Conservation (phyloP, 2,113 vertebrate genomes). For the Bujurquina vittata region DNA sequence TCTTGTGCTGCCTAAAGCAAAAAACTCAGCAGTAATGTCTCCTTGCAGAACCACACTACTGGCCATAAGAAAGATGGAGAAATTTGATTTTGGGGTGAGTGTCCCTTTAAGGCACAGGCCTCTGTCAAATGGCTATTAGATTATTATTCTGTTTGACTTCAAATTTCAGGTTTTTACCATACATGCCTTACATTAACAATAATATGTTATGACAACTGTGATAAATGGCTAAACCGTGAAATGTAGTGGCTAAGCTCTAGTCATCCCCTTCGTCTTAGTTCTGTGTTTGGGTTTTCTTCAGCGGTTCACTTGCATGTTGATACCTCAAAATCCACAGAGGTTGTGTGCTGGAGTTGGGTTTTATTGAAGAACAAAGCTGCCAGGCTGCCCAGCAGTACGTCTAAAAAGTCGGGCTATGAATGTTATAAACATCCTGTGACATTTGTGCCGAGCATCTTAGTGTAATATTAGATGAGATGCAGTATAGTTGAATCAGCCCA, state of each 20-base stretch:
- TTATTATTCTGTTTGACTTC: not conserved
- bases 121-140: not conserved
- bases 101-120: too few species aligned
- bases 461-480: conserved; percentile 42
- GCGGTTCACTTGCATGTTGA: not conserved
- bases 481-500: conserved; percentile 20
- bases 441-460: conserved; percentile 27
- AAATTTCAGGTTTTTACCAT: not conserved
- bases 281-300: conserved; percentile 13
- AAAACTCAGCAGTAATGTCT: not conserved
- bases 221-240: not conserved
- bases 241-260: not conserved
- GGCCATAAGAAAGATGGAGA: not conserved
- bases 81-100: not conserved
- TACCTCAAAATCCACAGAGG: not conserved
- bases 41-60: not conserved
- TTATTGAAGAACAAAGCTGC: not conserved
- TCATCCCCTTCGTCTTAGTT: not conserved
- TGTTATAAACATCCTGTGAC: conserved; percentile 32
- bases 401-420: conserved; percentile 8
- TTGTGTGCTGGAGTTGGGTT: conserved; percentile 3
- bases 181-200: not conserved
- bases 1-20: not conserved
- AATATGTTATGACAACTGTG: not conserved
- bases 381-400: conserved; percentile 7